These are phyloP conservation scores for Enteromius mattozi DNA, from an alignment of 2,797 vertebrate genomes.

Conservation along the genomic window DNA sequence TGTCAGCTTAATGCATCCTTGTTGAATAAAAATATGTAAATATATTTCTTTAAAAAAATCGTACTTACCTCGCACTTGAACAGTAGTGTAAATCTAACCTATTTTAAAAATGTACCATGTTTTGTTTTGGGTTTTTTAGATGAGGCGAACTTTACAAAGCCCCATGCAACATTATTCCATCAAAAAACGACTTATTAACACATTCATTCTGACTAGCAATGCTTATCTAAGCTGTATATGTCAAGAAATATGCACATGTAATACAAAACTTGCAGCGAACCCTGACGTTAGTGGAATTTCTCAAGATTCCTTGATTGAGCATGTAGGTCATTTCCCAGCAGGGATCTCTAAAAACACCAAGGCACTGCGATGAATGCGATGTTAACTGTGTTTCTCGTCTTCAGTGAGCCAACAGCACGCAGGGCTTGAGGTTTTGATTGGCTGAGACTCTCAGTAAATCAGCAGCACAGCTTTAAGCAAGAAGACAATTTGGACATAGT, in stretches of 20 bases:
- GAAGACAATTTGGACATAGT: slow-evolving; percentile 53
- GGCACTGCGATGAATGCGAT: slow-evolving; percentile 32
- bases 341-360: slow-evolving; percentile 36
- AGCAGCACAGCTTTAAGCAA: slow-evolving; percentile 30
- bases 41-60: background rate
- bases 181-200: background rate
- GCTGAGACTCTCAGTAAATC: slow-evolving; percentile 55
- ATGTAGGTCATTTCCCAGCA: slow-evolving; percentile 51
- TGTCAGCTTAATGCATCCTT: background rate
- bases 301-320: slow-evolving; percentile 34
- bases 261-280: background rate
- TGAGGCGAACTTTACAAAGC: background rate
- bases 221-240: background rate
- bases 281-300: slow-evolving; percentile 21
- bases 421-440: slow-evolving; percentile 54
- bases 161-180: background rate
- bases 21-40: background rate
- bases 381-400: slow-evolving; percentile 46
- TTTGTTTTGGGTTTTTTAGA: background rate
- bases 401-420: slow-evolving; percentile 35
- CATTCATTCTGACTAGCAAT: background rate
- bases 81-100: background rate
- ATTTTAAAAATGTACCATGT: background rate
- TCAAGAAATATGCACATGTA: background rate
- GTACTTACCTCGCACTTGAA: background rate